phyloP scores from a whole-genome alignment of 2,888 invertebrate species.

The Amphiduros pacificus region DNA sequence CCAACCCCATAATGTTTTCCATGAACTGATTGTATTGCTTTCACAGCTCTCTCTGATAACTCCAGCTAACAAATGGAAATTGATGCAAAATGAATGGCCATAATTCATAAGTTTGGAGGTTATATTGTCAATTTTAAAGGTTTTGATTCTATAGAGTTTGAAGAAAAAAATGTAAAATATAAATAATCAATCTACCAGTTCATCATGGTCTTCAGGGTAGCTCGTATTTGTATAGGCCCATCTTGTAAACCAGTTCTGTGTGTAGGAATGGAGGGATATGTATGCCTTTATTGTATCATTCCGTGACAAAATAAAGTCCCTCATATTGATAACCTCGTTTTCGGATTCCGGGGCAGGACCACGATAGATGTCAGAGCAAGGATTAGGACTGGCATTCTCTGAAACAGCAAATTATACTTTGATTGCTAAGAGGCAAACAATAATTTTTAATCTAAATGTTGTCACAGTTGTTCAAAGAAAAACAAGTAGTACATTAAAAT shows the following conservation, averaged over 20 bases:
- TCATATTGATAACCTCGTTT: constrained; percentile 21
- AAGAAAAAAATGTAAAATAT: background rate
- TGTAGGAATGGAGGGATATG: constrained; percentile 25
- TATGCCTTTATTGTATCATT: constrained; percentile 15
- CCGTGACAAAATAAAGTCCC: constrained; percentile 12
- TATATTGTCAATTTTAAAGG: too few relatives aligned
- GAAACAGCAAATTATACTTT: background rate
- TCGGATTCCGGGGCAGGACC: constrained; percentile 24
- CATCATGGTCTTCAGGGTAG: constrained; percentile 17
- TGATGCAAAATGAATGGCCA: too few relatives aligned
- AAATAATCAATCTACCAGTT: constrained; percentile 19
- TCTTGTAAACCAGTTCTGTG: constrained; percentile 21
- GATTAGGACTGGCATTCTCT: constrained; percentile 13
- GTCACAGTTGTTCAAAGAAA: too few relatives aligned
- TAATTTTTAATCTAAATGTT: too few relatives aligned
- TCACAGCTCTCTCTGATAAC: too few relatives aligned
- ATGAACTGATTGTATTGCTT: too few relatives aligned
- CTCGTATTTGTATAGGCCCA: constrained; percentile 24
- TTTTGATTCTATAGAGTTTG: too few relatives aligned
- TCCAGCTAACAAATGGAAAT: too few relatives aligned
- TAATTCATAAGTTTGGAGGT: too few relatives aligned
- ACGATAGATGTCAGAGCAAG: constrained; percentile 23
- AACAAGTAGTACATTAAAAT: too few relatives aligned
- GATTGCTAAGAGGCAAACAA: too few relatives aligned
- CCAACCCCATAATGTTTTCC: too few relatives aligned